phyloP scores from a whole-genome alignment of 2,888 invertebrate species.

The Leucophenga montana region DNA sequence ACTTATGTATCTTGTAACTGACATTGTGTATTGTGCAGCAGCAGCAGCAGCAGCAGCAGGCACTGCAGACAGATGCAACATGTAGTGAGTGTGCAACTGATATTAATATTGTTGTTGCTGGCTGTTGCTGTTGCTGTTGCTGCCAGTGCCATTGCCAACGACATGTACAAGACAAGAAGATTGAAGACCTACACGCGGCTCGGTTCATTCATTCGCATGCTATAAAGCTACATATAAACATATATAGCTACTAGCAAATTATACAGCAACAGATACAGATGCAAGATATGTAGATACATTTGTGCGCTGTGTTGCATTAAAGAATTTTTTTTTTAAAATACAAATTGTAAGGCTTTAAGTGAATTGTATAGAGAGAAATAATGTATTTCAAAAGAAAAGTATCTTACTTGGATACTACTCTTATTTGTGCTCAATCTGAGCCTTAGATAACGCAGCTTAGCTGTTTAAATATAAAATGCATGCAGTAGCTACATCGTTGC shows the following conservation, averaged over 20 bases:
- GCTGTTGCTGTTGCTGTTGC: neutral
- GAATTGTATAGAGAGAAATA: no score
- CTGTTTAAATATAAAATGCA: no score
- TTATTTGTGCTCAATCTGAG: no score
- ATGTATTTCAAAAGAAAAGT: conserved; percentile 41
- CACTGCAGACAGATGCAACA: conserved; percentile 15
- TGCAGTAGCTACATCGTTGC: no score
- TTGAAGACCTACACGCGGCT: conserved; percentile 18
- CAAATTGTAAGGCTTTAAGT: no score
- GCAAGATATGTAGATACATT: neutral
- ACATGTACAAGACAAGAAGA: conserved; percentile 21
- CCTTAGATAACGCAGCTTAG: no score
- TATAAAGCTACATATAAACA: no score
- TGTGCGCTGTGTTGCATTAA: conserved; percentile 1
- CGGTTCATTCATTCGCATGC: neutral
- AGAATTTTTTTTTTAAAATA: no score
- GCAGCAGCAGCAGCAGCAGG: no score
- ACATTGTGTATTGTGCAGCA: neutral
- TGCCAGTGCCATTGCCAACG: conserved; percentile 12
- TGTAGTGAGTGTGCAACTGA: conserved; percentile 10
- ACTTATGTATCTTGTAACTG: conserved; percentile 1
- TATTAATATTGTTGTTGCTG: neutral
- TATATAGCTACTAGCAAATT: neutral
- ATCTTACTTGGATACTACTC: conserved; percentile 54
- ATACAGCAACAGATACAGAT: conserved; percentile 6